These are phyloP conservation scores for Forbesichthys papilliferus DNA, from an alignment of 2,113 vertebrate species.

Conservation along the genomic window DNA sequence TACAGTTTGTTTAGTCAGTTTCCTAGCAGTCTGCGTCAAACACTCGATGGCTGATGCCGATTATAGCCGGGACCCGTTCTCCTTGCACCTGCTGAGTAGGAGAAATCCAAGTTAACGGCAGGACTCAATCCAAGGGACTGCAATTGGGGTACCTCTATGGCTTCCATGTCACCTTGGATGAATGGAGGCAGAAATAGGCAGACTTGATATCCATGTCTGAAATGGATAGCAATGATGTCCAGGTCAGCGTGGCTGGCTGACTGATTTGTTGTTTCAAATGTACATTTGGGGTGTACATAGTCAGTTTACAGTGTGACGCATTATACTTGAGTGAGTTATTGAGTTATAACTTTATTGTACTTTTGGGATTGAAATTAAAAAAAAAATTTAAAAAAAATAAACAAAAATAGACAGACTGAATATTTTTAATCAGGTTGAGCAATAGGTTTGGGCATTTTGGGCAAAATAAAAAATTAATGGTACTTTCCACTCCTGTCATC, in stretches of 20 bases:
- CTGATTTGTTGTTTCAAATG: conserved; percentile 40
- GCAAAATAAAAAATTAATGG: conserved; percentile 34
- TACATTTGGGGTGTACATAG: conserved; percentile 11
- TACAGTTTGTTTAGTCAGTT: conserved; percentile 86
- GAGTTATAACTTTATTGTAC: not conserved
- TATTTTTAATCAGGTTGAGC: conserved; percentile 40
- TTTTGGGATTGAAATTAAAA: not conserved
- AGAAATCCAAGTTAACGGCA: conserved; percentile 76
- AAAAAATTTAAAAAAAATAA: no score
- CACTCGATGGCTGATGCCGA: conserved; percentile 75
- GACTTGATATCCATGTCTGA: conserved; percentile 40
- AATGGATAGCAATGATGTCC: conserved; percentile 43
- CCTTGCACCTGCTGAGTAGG: conserved; percentile 78
- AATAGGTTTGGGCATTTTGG: conserved; percentile 9
- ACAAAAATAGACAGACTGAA: conserved; percentile 5
- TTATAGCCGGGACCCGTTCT: conserved; percentile 75
- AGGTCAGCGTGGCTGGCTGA: conserved; percentile 17
- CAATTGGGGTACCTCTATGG: conserved; percentile 47
- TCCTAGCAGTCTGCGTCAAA: conserved; percentile 84
- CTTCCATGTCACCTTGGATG: conserved; percentile 62
- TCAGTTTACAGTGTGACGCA: conserved; percentile 29
- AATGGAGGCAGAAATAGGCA: conserved; percentile 59
- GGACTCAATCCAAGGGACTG: conserved; percentile 54
- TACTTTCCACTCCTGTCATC: conserved; percentile 46
- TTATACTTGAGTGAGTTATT: not conserved